These are phyloP conservation scores for Lepilemur ruficaudatus DNA, from an alignment of 2,797 vertebrate genomes.

Conservation along the genomic window DNA sequence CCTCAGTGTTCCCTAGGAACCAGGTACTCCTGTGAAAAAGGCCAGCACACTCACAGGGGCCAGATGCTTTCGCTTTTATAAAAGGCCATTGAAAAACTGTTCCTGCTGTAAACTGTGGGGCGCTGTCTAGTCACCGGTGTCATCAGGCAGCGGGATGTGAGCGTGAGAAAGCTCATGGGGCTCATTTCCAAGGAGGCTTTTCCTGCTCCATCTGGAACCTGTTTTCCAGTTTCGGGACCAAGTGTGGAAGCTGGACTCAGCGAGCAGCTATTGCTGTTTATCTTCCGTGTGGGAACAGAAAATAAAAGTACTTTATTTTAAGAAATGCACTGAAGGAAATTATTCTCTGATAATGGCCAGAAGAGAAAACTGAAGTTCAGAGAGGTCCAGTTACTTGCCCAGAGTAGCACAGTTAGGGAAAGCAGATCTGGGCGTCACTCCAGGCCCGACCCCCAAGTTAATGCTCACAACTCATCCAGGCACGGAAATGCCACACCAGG, in stretches of 20 bases:
- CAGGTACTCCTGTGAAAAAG: not conserved
- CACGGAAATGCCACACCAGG: not conserved
- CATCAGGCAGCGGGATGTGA: not conserved
- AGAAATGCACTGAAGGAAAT: not conserved
- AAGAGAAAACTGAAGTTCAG: not conserved
- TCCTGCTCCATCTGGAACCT: not conserved
- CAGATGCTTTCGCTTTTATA: not conserved
- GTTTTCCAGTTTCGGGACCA: not conserved
- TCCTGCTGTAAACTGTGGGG: not conserved
- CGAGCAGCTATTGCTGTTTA: not conserved
- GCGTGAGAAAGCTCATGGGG: rapidly evolving
- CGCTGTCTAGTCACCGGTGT: too few species aligned
- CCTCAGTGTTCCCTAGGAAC: not conserved
- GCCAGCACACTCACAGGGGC: rapidly evolving
- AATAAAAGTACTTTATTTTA: not conserved
- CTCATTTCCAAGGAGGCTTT: too few species aligned
- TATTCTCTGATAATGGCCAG: not conserved
- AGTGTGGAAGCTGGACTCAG: not conserved
- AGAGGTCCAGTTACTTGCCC: not conserved
- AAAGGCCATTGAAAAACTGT: not conserved
- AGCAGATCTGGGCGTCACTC: not conserved
- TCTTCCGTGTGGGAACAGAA: not conserved
- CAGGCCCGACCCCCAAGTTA: not conserved
- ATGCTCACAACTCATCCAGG: not conserved
- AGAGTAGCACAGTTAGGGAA: not conserved